phyloP scores from a whole-genome alignment of 2,113 vertebrate species.

The Addax nasomaculatus region DNA sequence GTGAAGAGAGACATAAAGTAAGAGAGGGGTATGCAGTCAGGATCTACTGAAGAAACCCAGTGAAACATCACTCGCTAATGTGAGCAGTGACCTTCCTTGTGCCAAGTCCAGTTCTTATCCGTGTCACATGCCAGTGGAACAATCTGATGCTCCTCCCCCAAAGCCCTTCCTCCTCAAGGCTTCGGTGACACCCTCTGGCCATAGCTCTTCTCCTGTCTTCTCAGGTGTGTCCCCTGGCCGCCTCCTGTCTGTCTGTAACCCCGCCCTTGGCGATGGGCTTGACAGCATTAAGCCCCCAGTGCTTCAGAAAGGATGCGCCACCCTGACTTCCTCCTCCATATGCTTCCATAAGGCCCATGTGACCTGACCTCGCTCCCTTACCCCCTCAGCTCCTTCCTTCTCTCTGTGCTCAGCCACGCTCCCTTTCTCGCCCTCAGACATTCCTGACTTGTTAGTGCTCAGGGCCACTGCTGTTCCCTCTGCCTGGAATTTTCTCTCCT shows the following conservation, averaged over 20 bases:
- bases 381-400: not conserved
- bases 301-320: not conserved
- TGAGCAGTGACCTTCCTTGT: not conserved
- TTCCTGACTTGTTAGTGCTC: rapidly evolving
- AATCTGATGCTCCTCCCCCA: rapidly evolving
- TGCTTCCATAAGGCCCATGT: not conserved
- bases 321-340: not conserved
- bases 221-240: not conserved
- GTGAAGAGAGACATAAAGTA: not conserved
- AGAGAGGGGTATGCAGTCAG: not conserved
- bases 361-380: not conserved
- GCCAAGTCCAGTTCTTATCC: not conserved
- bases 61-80: not conserved
- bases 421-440: not conserved
- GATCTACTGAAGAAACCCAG: not conserved
- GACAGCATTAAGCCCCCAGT: not conserved
- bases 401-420: not conserved
- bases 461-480: not conserved
- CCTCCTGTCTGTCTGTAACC: not conserved
- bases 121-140: rapidly evolving
- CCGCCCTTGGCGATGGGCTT: rapidly evolving
- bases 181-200: not conserved
- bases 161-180: not conserved
- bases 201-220: not conserved
- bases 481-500: not conserved